Evolutionary conservation across 1,140 invertebrate species (phyloP), one percentile per base, ranked within the genome.

Genomic region (Dufourea novaeangliae): DNA sequence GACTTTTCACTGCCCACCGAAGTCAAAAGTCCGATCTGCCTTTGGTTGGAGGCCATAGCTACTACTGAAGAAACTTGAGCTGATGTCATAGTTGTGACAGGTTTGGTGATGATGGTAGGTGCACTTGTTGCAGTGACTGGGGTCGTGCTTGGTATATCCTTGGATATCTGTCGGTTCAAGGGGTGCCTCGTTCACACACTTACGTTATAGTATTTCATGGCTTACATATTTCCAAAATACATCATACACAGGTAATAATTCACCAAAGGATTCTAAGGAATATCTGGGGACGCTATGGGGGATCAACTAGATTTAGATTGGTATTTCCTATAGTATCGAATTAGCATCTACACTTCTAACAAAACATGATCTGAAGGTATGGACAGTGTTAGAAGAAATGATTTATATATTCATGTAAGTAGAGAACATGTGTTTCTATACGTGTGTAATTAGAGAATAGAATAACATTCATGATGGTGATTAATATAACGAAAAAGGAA

Each of bases 151-250:
- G 90, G 87, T 89, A 91, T 87, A 85, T 94, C 94, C 94, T 94
- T 94, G 92, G 90, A 92, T 91, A 94, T 94, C 94, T 94, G 94
- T 93, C 91, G 93, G 91, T 92, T 91, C 87, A 93, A 90, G 89
- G 89, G 89, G 88, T 90, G 88, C 88, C 91, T 87, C 85, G 86
- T 90, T 92, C 90, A 91, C 88, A 91, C 90, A 79, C 67, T 82
- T 80, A 69, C 66, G 62, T 78, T 81, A 72, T 81, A 85, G 71
- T 78, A 75, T 59, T 50, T 84, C 69, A 62, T 63, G 46, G 34
- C 41, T 84, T 85, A 82, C 39, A 72, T 82, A 84, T 52, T 79
- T 79, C 67, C 61, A 80, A 66, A 66, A 78, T 71, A 67, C 69
- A 80, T 80, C 74, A 72, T 80, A 81, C 79, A 71, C 61, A 77